Evolutionary conservation across 2,113 vertebrate species (phyloP).

Genomic region (Cisticola juncidis): DNA sequence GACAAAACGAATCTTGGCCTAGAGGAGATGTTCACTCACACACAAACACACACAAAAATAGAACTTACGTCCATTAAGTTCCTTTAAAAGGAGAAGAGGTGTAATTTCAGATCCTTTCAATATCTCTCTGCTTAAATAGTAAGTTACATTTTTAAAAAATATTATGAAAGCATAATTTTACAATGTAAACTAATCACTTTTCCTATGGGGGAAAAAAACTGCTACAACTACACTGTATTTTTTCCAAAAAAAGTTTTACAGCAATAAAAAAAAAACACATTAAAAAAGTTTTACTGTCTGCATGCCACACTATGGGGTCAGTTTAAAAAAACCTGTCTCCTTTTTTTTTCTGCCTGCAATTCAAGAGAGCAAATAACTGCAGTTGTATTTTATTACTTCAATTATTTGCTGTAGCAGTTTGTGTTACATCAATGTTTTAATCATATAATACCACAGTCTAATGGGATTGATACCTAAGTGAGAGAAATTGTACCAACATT

Average conservation of each 20-base stretch:
- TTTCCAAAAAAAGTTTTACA: neutral
- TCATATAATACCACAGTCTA: constrained; percentile 12
- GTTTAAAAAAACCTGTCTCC: neutral
- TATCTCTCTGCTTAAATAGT: neutral
- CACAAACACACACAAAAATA: neutral
- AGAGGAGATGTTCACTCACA: constrained; percentile 43
- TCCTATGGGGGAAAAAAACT: neutral
- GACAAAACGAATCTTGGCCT: constrained; percentile 49
- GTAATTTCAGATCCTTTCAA: neutral
- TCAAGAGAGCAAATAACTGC: constrained; percentile 37
- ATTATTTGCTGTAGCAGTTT: constrained; percentile 58
- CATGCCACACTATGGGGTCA: neutral
- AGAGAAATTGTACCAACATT: constrained; percentile 6
- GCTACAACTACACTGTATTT: neutral
- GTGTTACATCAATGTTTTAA: constrained; percentile 56
- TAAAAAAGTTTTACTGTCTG: neutral
- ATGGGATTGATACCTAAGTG: constrained; percentile 55
- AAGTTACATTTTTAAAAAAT: neutral
- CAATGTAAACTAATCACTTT: neutral
- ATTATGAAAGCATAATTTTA: neutral
- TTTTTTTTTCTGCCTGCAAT: neutral
- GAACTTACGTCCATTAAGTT: neutral
- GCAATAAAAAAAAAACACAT: neutral
- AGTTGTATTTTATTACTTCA: constrained; percentile 61
- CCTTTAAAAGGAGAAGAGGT: neutral